A percentile compares a stretch with the other conserved stretches of the same genome.
phyloP scores from a whole-genome alignment of 2,113 vertebrate genomes.

The Spea multiplicata region DNA sequence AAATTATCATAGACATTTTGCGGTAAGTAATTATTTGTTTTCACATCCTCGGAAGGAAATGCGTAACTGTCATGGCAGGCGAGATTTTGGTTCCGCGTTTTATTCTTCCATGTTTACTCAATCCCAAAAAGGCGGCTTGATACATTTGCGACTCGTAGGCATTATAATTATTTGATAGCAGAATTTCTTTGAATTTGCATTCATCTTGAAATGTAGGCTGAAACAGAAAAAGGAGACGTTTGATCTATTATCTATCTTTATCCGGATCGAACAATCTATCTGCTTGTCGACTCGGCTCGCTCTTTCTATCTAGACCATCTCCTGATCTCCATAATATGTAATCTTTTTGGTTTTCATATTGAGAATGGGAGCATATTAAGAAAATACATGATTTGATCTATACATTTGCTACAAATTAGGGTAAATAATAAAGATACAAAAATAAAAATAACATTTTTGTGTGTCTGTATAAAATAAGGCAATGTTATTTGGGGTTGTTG shows the following conservation, averaged over 20 bases:
- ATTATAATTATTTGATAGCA: constrained; percentile 94
- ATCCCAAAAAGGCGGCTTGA: constrained; percentile 81
- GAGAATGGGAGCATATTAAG: too few relatives aligned
- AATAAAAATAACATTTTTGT: constrained; percentile 22
- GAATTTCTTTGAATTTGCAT: constrained; percentile 90
- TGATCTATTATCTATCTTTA: background rate
- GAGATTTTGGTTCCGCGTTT: constrained; percentile 89
- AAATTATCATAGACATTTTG: constrained; percentile 65
- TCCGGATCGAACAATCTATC: too few relatives aligned
- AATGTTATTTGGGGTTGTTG: constrained; percentile 21
- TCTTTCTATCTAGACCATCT: too few relatives aligned
- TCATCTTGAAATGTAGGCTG: constrained; percentile 90
- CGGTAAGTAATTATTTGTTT: constrained; percentile 34
- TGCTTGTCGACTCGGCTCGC: too few relatives aligned
- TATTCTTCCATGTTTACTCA: constrained; percentile 87
- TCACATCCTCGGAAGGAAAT: constrained; percentile 93
- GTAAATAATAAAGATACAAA: too few relatives aligned
- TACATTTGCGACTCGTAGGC: constrained; percentile 85
- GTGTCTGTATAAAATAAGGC: constrained; percentile 41
- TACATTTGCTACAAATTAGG: too few relatives aligned
- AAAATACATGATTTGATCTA: too few relatives aligned
- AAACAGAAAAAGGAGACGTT: background rate
- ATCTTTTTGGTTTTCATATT: too few relatives aligned
- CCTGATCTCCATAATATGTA: too few relatives aligned
- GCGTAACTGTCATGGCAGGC: constrained; percentile 89